A percentile compares a stretch with the other conserved stretches of the same genome.
Evolutionary conservation across 2,888 invertebrate genomes (phyloP).

Genomic region (Gymnosoma rotundatum): DNA sequence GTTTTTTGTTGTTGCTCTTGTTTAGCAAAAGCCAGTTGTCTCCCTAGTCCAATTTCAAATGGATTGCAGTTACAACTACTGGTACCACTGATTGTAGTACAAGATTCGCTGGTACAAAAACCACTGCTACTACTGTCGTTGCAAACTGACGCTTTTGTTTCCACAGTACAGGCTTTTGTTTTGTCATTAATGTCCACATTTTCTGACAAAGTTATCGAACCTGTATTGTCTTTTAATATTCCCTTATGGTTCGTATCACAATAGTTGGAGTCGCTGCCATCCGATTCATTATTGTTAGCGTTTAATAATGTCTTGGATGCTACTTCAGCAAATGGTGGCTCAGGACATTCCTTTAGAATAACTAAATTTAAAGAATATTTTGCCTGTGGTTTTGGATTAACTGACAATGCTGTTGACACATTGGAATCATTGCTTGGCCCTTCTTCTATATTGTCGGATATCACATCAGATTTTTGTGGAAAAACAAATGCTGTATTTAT

Average conservation of each 20-base stretch:
- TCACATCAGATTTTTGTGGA: slow-evolving; percentile 22
- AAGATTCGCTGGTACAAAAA: slow-evolving; percentile 71
- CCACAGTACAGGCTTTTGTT: slow-evolving; percentile 9
- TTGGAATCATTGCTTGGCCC: not conserved
- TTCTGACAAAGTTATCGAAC: slow-evolving; percentile 4
- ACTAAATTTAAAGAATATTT: slow-evolving; percentile 67
- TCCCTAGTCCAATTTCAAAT: slow-evolving; percentile 60
- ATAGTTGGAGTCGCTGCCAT: slow-evolving; percentile 36
- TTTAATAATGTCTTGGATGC: not conserved
- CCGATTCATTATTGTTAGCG: slow-evolving; percentile 26
- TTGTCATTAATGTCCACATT: slow-evolving; percentile 27
- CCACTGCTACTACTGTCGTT: slow-evolving; percentile 73
- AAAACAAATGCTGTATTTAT: slow-evolving; percentile 52
- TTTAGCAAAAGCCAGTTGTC: slow-evolving; percentile 28
- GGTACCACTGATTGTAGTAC: slow-evolving; percentile 72
- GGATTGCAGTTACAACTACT: slow-evolving; percentile 71
- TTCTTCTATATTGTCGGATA: not conserved
- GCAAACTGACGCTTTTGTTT: slow-evolving; percentile 58
- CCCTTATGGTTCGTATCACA: slow-evolving; percentile 40
- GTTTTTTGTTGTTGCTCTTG: slow-evolving; percentile 30
- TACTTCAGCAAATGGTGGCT: slow-evolving; percentile 16
- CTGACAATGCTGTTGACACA: not conserved
- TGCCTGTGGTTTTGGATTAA: slow-evolving; percentile 36
- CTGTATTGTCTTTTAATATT: slow-evolving; percentile 7
- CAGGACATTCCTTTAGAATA: slow-evolving; percentile 62